Base-by-base conservation (phyloP, 2,888 invertebrate genomes). In the Dorcus parallelipipedus region DNA sequence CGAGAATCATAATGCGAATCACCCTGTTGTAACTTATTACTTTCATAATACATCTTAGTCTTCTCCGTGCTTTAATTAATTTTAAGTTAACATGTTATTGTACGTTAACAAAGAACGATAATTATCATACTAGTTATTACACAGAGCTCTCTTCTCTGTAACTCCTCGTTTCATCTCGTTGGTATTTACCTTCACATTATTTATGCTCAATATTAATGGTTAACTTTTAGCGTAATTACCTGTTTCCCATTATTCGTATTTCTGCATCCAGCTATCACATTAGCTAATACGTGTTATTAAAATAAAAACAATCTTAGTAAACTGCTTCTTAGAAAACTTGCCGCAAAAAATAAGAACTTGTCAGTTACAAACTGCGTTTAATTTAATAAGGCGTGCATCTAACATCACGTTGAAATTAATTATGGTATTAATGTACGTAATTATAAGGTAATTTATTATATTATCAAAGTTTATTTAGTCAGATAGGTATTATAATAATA, bases 401-500 rank as follows among this genome's bases (percentile, higher is more conserved):
- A 49, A 33, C 23, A 23, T 45, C 20, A 55, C 45, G 47, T 51
- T 51, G 48, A 52, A 59, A 56, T 55, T 56, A 59, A 59, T 59
- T 58, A 53, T 57, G 42, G 54, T 52, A 58, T 58, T 58, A 58
- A 58, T 58, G 47, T 43, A 53, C 33, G 54, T 58, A 58, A 58
- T 53, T 58, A 53, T 49, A 33, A 38, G 26, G 49, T 54, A 58
- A 58, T 58, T 58, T 53, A 58, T 54, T 53, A 53, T 53, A 42
- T 42, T 20, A 48, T 33, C 47, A 14, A 48, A 41, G 45, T 45
- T 33, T 33, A 33, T 33, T 33, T 33, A 33, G 26, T 33, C 6
- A 33, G 26, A 33, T 7, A 33, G 3, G 26, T 33, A 33, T 33
- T 33, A 33, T 33, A 33, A 33, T 33, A 33, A 33, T 33, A 33